Evolutionary conservation across 2,797 vertebrate genomes (phyloP).

Genomic region (Brachyrhaphis roseni): DNA sequence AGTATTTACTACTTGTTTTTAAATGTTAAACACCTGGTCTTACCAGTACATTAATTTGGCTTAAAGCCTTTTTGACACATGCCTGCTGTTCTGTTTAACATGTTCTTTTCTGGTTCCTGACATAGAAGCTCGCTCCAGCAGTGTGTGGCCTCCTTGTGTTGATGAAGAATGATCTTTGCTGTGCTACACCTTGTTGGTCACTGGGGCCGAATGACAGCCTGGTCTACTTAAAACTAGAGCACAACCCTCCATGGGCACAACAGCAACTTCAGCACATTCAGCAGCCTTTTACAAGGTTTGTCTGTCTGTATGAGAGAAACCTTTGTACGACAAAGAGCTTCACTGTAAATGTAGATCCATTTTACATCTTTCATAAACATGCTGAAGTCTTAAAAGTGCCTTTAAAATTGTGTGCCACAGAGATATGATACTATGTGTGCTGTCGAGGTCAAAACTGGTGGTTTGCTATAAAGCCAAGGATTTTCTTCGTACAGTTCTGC

Average conservation of each 20-base stretch:
- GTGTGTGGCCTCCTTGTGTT: constrained; percentile 76
- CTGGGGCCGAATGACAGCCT: constrained; percentile 60
- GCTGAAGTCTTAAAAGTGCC: not conserved
- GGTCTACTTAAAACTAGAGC: constrained; percentile 83
- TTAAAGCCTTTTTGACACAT: not conserved
- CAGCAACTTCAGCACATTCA: constrained; percentile 60
- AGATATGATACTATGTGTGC: constrained; percentile 80
- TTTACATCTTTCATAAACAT: not conserved
- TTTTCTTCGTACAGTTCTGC: constrained; percentile 83
- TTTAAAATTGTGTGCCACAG: constrained; percentile 69
- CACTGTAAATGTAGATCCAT: not conserved
- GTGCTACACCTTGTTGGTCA: constrained; percentile 31
- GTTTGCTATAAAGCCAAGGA: constrained; percentile 94
- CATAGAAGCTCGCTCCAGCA: constrained; percentile 51
- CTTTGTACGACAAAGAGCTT: not conserved
- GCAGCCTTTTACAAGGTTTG: constrained; percentile 80
- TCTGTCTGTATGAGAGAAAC: not conserved
- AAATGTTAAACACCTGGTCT: not conserved
- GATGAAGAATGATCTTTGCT: constrained; percentile 70
- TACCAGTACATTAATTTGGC: not conserved
- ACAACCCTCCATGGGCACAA: constrained; percentile 73
- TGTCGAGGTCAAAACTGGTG: constrained; percentile 76
- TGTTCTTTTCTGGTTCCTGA: constrained; percentile 18
- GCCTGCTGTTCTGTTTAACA: not conserved
- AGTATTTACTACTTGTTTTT: not conserved